Percentiles rank a stretch among this genome's conserved stretches.
phyloP scores from a whole-genome alignment of 2,888 invertebrate species.

The Lochmaea crataegi region DNA sequence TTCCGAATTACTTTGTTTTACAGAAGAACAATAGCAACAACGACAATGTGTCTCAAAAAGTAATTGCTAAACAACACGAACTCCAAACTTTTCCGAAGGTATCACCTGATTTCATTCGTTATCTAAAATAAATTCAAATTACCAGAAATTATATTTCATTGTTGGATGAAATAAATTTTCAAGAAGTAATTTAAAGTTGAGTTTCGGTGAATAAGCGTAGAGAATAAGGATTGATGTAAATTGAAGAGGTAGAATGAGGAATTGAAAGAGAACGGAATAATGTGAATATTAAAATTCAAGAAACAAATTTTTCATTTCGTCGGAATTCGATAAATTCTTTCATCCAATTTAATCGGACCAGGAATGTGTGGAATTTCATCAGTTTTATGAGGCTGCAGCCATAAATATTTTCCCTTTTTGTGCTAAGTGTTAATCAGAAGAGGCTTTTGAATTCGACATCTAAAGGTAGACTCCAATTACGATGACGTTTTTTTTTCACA shows the following conservation, averaged over 20 bases:
- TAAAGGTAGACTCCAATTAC: slow-evolving; percentile 3
- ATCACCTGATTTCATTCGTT: slow-evolving; percentile 28
- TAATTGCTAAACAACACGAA: slow-evolving; percentile 8
- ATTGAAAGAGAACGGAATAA: slow-evolving; percentile 50
- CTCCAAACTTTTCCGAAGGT: slow-evolving; percentile 22
- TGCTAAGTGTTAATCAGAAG: slow-evolving; percentile 26
- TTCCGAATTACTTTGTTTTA: background rate
- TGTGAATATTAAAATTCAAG: slow-evolving; percentile 54
- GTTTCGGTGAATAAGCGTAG: slow-evolving; percentile 44
- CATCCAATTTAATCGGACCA: slow-evolving; percentile 42
- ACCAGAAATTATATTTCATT: slow-evolving; percentile 44
- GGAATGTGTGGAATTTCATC: slow-evolving; percentile 42
- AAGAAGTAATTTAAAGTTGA: slow-evolving; percentile 48
- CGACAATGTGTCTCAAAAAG: background rate
- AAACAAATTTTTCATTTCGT: slow-evolving; percentile 53
- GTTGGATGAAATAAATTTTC: slow-evolving; percentile 46
- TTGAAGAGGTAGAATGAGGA: slow-evolving; percentile 46
- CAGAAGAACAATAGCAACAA: background rate
- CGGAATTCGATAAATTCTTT: slow-evolving; percentile 50
- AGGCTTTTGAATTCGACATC: slow-evolving; percentile 10
- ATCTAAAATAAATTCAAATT: slow-evolving; percentile 40
- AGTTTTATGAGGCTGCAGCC: slow-evolving; percentile 34
- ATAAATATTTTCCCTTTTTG: slow-evolving; percentile 33
- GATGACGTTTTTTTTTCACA: background rate
- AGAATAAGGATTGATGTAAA: slow-evolving; percentile 48